phyloP scores from a whole-genome alignment of 1,140 invertebrate genomes.

The Euwallacea fornicatus region DNA sequence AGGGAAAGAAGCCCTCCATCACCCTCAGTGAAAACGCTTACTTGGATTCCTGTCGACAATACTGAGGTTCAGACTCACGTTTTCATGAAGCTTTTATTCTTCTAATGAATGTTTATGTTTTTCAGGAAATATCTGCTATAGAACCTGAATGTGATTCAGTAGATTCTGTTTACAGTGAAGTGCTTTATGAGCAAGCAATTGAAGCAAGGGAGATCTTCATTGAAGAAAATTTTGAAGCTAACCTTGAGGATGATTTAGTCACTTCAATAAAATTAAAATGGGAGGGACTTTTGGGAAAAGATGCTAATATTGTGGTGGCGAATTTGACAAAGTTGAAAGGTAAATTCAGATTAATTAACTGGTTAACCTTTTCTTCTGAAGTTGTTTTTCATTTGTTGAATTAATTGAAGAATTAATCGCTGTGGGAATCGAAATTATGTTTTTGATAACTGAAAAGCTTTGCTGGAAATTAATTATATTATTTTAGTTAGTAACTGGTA shows the following conservation, averaged over 20 bases:
- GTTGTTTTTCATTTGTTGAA: not conserved
- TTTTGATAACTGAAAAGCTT: not conserved
- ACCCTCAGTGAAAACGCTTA: constrained; percentile 72
- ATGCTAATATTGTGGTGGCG: constrained; percentile 75
- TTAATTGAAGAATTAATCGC: no score
- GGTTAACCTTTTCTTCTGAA: not conserved
- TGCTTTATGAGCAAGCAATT: constrained; percentile 57
- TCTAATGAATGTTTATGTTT: constrained; percentile 2
- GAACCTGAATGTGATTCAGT: constrained; percentile 67
- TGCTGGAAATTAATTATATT: not conserved
- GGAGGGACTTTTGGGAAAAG: constrained; percentile 69
- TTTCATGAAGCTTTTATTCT: constrained; percentile 3
- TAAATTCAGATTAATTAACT: constrained; percentile 3
- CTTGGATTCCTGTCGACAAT: constrained; percentile 67
- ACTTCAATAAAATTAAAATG: constrained; percentile 67
- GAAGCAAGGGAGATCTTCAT: constrained; percentile 60
- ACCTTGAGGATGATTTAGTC: constrained; percentile 58
- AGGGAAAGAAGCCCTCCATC: constrained; percentile 67
- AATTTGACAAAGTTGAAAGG: constrained; percentile 84
- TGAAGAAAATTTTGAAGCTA: constrained; percentile 59
- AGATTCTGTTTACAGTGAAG: constrained; percentile 61
- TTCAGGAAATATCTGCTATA: constrained; percentile 50
- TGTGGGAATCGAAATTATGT: no score
- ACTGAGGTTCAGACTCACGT: constrained; percentile 38
- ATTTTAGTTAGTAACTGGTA: no score